These are phyloP conservation scores for Disparrhopalites patrizii DNA, from an alignment of 2,888 invertebrate genomes.

Conservation along the genomic window DNA sequence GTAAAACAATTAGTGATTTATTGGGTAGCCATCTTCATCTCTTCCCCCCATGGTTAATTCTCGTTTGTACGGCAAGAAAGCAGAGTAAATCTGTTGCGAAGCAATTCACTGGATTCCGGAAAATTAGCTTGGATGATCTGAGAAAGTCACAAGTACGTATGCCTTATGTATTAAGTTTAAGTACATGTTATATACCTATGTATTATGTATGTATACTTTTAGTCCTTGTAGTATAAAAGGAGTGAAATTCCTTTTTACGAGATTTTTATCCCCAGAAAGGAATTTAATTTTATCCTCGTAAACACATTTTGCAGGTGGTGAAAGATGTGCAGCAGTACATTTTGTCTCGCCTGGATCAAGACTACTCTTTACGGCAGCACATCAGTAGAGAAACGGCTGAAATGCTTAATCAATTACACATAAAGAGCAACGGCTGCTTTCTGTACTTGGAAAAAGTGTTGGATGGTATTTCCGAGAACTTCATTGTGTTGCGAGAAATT, in stretches of 20 bases:
- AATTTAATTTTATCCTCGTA: no score
- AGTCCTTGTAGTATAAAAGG: background rate
- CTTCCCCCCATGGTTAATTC: constrained; percentile 78
- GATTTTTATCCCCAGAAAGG: no score
- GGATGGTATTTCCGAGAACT: constrained; percentile 89
- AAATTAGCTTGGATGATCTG: constrained; percentile 86
- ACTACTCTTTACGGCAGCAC: constrained; percentile 80
- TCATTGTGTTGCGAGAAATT: constrained; percentile 85
- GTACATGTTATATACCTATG: background rate
- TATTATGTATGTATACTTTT: background rate
- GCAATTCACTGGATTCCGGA: constrained; percentile 74
- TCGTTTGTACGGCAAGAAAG: constrained; percentile 54
- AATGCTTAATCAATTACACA: constrained; percentile 88
- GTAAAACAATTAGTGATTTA: constrained; percentile 72
- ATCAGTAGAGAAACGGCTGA: constrained; percentile 89
- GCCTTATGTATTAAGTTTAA: background rate
- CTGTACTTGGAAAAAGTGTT: constrained; percentile 81
- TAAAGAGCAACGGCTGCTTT: constrained; percentile 92
- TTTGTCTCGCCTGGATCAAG: constrained; percentile 79
- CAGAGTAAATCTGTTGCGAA: constrained; percentile 74
- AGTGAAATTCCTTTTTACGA: background rate
- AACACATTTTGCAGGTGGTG: constrained; percentile 66
- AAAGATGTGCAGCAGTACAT: constrained; percentile 95
- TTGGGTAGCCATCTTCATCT: constrained; percentile 84
- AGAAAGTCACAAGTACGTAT: constrained; percentile 64